Conservation (phyloP, 2,888 invertebrate species). For the Dyspetes luteomarginatus region DNA sequence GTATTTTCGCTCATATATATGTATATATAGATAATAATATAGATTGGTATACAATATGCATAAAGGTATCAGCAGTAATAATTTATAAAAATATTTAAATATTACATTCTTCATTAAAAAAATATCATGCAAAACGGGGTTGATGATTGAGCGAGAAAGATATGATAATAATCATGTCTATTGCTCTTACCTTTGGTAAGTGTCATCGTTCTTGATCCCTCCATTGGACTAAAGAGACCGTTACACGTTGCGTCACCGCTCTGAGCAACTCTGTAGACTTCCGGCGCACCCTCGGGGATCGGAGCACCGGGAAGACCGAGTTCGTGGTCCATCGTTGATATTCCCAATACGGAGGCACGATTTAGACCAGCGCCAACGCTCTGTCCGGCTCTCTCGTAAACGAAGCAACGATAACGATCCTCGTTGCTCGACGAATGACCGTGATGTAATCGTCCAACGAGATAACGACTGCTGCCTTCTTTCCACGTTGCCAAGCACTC, state of each 20-base stretch:
- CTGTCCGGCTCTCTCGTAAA: constrained; percentile 91
- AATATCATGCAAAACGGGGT: no score
- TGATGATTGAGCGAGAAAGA: no score
- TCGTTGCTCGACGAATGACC: constrained; percentile 95
- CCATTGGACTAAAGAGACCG: constrained; percentile 95
- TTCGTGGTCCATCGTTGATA: constrained; percentile 79
- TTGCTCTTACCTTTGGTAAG: constrained; percentile 90
- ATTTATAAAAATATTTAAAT: no score
- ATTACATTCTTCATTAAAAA: no score
- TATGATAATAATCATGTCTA: neutral
- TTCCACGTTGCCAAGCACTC: constrained; percentile 97
- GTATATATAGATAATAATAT: no score
- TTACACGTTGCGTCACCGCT: constrained; percentile 97
- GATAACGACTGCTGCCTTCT: constrained; percentile 95
- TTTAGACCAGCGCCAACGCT: constrained; percentile 75
- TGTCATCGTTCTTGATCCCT: constrained; percentile 93
- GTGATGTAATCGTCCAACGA: constrained; percentile 95
- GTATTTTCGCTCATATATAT: no score
- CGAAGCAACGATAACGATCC: constrained; percentile 97
- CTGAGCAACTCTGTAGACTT: constrained; percentile 91
- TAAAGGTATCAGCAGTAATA: no score
- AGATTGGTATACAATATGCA: no score
- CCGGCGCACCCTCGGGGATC: constrained; percentile 78
- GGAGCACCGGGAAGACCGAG: constrained; percentile 76
- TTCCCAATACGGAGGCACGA: constrained; percentile 75